Percentiles rank a stretch among this genome's conserved stretches.
Conservation (phyloP, 2,888 invertebrate genomes). For the Cantharis rufa region DNA sequence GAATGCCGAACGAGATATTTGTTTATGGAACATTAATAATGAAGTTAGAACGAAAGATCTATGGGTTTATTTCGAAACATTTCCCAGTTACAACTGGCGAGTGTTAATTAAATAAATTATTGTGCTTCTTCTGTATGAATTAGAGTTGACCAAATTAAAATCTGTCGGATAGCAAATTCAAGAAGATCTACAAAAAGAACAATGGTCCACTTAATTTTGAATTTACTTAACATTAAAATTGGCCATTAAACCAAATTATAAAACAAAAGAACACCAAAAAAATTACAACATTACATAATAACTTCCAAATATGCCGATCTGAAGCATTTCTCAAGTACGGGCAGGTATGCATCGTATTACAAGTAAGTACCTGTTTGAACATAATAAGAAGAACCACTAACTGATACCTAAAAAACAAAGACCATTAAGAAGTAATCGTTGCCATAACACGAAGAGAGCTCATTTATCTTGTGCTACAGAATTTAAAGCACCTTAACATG, state of each 20-base stretch:
- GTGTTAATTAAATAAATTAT: background rate
- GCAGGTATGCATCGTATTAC: background rate
- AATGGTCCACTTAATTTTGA: background rate
- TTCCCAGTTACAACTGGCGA: background rate
- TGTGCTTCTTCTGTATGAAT: background rate
- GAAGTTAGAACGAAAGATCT: background rate
- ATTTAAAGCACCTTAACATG: constrained; percentile 1
- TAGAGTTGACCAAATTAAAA: background rate
- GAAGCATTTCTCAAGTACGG: background rate
- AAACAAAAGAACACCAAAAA: background rate
- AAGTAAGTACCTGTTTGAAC: constrained; percentile 3
- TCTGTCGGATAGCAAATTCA: background rate
- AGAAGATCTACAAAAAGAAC: background rate
- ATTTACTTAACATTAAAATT: background rate
- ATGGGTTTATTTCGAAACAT: background rate
- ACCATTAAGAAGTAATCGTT: background rate
- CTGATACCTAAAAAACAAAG: constrained; percentile 1
- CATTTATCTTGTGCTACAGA: constrained; percentile 1
- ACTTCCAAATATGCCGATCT: background rate
- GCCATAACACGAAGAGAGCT: constrained; percentile 1
- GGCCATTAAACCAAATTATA: background rate
- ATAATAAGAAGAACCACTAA: constrained; percentile 1
- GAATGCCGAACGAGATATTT: no score
- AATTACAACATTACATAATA: background rate
- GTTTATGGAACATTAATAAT: background rate